Evolutionary conservation across 2,888 invertebrate species (phyloP).

Genomic region (Andrena marginata): DNA sequence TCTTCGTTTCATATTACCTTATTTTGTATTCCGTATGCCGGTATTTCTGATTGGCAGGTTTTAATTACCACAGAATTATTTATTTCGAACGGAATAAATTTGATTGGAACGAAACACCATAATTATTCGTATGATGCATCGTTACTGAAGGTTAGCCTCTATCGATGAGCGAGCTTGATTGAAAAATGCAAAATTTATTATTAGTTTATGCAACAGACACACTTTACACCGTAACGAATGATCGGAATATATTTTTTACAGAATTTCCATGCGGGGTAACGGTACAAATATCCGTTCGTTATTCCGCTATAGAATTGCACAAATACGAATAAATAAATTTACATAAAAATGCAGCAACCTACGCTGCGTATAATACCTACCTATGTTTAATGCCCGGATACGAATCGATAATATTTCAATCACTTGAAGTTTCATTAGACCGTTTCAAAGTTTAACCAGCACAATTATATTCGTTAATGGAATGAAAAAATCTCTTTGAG

Average conservation of each 20-base stretch:
- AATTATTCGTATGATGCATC: not conserved
- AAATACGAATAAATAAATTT: not conserved
- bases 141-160: not conserved
- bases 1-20: too few relatives aligned
- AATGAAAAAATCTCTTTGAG: constrained; percentile 51
- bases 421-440: constrained; percentile 23
- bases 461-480: constrained; percentile 41
- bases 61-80: not conserved
- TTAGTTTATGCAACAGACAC: not conserved
- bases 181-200: constrained; percentile 6
- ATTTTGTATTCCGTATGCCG: too few relatives aligned
- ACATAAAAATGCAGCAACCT: not conserved
- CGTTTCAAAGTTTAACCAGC: constrained; percentile 45
- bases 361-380: not conserved
- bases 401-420: constrained; percentile 35
- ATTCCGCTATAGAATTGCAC: not conserved
- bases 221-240: not conserved
- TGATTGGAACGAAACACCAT: not conserved
- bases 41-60: too few relatives aligned
- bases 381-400: not conserved
- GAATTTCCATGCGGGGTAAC: not conserved
- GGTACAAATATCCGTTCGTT: not conserved
- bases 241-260: not conserved
- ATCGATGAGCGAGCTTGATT: not conserved
- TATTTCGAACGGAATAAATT: not conserved